phyloP scores from a whole-genome alignment of 1,140 invertebrate genomes.

The Drosophila fuyamai region DNA sequence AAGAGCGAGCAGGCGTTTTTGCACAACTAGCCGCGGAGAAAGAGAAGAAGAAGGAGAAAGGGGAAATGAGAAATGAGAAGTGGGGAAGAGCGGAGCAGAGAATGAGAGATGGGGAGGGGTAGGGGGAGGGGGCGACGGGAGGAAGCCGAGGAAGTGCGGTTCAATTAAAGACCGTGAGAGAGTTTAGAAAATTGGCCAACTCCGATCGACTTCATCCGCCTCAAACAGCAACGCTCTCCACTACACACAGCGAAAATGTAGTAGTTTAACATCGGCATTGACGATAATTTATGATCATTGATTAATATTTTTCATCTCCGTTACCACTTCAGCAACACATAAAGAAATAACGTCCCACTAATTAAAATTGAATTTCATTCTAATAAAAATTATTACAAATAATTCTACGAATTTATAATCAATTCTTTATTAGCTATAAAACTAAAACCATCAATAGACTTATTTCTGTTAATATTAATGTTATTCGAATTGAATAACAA shows the following conservation, averaged over 20 bases:
- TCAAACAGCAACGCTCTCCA: constrained; percentile 16
- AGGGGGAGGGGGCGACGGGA: background rate
- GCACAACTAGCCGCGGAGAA: constrained; percentile 26
- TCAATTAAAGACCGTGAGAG: constrained; percentile 80
- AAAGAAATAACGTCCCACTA: constrained; percentile 1
- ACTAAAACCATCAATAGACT: no score
- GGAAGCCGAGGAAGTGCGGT: constrained; percentile 52
- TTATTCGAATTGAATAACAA: no score
- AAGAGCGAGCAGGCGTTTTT: constrained; percentile 32
- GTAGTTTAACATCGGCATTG: background rate
- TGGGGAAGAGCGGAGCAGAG: background rate
- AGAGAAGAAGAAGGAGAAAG: background rate
- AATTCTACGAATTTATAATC: no score
- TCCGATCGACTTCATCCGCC: constrained; percentile 23
- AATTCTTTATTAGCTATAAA: no score
- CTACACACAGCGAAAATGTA: background rate
- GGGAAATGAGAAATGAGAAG: background rate
- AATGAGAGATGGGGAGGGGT: background rate
- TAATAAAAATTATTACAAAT: no score
- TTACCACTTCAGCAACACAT: background rate
- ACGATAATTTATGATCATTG: background rate
- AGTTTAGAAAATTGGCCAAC: constrained; percentile 67
- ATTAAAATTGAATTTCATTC: no score
- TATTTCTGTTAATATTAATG: no score
- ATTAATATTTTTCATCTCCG: background rate